A percentile compares a stretch with the other conserved stretches of the same genome.
phyloP scores from a whole-genome alignment of 2,113 vertebrate genomes.

The Heterotis niloticus region DNA sequence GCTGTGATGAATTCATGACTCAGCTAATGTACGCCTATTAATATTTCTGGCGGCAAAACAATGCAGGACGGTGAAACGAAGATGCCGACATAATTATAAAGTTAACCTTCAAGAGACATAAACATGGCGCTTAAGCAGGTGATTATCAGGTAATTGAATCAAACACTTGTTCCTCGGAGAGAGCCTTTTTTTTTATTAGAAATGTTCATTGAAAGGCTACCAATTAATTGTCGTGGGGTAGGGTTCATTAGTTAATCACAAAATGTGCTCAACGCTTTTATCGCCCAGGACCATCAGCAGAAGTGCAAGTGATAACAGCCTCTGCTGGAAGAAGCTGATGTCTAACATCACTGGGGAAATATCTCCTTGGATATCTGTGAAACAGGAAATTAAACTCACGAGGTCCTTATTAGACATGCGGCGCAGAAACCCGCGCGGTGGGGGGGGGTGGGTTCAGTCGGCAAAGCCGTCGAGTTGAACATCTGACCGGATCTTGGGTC shows the following conservation, averaged over 20 bases:
- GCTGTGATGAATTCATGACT: background rate
- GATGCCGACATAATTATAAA: background rate
- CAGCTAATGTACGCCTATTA: background rate
- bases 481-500: background rate
- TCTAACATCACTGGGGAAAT: conserved; percentile 10
- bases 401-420: conserved; percentile 16
- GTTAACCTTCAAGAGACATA: background rate
- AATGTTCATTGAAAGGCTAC: conserved; percentile 11
- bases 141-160: conserved; percentile 23
- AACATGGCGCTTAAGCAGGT: conserved; percentile 7
- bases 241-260: conserved; percentile 29
- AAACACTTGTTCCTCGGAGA: background rate
- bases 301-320: conserved; percentile 11
- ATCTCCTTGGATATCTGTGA: conserved; percentile 16
- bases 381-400: conserved; percentile 27
- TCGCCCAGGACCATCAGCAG: conserved; percentile 2
- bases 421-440: background rate
- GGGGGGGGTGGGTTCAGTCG: background rate
- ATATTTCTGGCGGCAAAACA: background rate
- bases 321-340: conserved; percentile 14
- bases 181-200: background rate
- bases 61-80: background rate
- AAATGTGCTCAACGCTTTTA: conserved; percentile 6
- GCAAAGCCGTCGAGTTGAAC: background rate
- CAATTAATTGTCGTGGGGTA: conserved; percentile 7